Evolutionary conservation across 2,888 invertebrate genomes (phyloP).

Genomic region (Dasypolia templi): DNA sequence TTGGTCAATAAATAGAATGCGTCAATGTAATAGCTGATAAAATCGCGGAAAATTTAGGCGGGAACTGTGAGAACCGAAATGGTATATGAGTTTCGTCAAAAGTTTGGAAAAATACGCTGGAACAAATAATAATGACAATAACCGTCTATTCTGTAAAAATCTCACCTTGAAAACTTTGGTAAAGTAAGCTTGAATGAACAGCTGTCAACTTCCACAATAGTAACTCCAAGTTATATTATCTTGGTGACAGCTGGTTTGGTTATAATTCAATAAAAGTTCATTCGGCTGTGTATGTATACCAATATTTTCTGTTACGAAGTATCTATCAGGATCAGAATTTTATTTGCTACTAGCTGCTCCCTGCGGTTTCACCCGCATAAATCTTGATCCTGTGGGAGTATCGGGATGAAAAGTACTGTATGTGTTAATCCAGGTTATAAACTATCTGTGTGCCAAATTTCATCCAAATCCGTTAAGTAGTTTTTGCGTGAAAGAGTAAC

Average conservation of each 20-base stretch:
- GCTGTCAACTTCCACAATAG: background rate
- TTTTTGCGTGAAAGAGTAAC: too few relatives aligned
- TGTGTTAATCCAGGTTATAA: too few relatives aligned
- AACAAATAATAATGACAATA: too few relatives aligned
- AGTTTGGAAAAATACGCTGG: conserved; percentile 1
- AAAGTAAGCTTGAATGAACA: background rate
- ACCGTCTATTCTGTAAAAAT: background rate
- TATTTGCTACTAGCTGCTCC: too few relatives aligned
- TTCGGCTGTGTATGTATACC: background rate
- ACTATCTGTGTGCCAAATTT: too few relatives aligned
- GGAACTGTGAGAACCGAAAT: background rate
- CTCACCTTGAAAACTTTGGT: background rate
- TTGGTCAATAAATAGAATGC: conserved; percentile 38
- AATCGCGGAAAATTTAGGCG: conserved; percentile 23
- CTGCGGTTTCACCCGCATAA: too few relatives aligned
- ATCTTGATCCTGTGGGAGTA: too few relatives aligned
- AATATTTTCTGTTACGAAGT: background rate
- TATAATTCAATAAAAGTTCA: background rate
- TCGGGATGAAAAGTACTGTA: too few relatives aligned
- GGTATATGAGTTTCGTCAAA: conserved; percentile 22
- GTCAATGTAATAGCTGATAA: conserved; percentile 14
- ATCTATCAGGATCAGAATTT: too few relatives aligned
- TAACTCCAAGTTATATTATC: background rate
- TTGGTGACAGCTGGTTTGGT: background rate
- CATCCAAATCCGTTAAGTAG: too few relatives aligned